Base-by-base conservation (phyloP, 2,888 invertebrate species). In the Meiosimyza platycephala region DNA sequence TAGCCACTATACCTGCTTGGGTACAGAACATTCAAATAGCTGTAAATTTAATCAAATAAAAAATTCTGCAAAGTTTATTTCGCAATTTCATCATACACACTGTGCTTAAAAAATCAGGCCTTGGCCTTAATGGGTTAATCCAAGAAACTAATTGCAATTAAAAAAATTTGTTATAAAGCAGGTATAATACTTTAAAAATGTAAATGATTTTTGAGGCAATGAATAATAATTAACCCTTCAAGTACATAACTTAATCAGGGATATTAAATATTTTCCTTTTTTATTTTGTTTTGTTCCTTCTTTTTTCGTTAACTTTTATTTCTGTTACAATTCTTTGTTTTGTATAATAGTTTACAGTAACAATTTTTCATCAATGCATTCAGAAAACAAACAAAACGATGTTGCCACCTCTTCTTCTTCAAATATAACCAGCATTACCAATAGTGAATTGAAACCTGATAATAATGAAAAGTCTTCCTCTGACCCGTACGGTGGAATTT, bases 271-370 rank as follows among this genome's bases (percentile, higher is more conserved):
- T 72, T 48, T 72, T 28, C 28, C 28, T 2, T 28, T 28, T 28
- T 28, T 70, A 50, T 60, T 48, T 59, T 57, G 50, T 15, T 16
- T 40, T 7, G n/a, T n/a, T n/a, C n/a, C 1, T 9, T 40, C 13
- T 11, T 66, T 73, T 62, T 65, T 51, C 6, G 11, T 71, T 66
- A 1, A 13, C 65, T 40, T 59, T 4, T 55, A 70, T 76, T 28
- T 69, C 76, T 77, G 72, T 74, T 33, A 40, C 74, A 68, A 15
- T 72, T 71, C 52, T 50, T 78, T 76, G n/a, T 74, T 72, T 68
- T 76, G 75, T 71, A 52, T 68, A 66, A 28, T 74, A 78, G 87
- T 88, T 77, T 88, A 88, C 82, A 83, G 81, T 83, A 83, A 81
- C 76, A 78, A 82, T 77, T 80, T 84, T 78, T 83, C 80, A 77